Conservation (phyloP, 2,888 invertebrate genomes). For the Fissipunctia ypsillon region DNA sequence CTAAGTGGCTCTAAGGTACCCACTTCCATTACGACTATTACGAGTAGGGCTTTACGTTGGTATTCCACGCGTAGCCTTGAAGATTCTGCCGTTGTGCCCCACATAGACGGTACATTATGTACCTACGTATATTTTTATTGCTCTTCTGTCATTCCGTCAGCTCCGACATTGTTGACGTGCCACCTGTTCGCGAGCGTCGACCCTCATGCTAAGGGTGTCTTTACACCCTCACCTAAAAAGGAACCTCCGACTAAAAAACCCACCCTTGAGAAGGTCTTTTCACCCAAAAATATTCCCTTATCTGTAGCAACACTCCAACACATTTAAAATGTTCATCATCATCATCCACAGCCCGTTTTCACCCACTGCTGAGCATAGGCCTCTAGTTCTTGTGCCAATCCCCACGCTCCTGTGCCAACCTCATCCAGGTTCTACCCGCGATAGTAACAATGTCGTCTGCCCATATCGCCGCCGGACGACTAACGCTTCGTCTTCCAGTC, state of each 20-base stretch:
- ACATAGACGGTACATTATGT: conserved; percentile 30
- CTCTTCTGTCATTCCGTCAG: conserved; percentile 43
- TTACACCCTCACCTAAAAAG: conserved; percentile 15
- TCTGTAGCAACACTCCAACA: not conserved
- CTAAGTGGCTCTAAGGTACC: conserved; percentile 39
- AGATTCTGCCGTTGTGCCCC: conserved; percentile 1
- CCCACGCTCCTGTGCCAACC: too few relatives aligned
- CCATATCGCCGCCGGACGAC: too few relatives aligned
- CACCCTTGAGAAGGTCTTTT: not conserved
- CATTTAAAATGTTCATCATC: too few relatives aligned
- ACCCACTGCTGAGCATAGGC: too few relatives aligned
- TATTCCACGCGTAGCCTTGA: conserved; percentile 48
- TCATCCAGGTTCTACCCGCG: too few relatives aligned
- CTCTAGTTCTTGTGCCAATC: too few relatives aligned
- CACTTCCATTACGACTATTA: conserved; percentile 39
- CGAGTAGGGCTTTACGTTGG: conserved; percentile 21
- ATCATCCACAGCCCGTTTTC: too few relatives aligned
- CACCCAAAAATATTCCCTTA: not conserved
- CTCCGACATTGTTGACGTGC: conserved; percentile 55
- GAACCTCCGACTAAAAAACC: not conserved
- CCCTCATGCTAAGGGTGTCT: conserved; percentile 39
- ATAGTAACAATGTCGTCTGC: too few relatives aligned
- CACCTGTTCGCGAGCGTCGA: conserved; percentile 52
- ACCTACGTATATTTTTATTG: conserved; percentile 44
- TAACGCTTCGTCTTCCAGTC: too few relatives aligned